Conservation (phyloP, 2,797 vertebrate species). For the Mus spretus region DNA sequence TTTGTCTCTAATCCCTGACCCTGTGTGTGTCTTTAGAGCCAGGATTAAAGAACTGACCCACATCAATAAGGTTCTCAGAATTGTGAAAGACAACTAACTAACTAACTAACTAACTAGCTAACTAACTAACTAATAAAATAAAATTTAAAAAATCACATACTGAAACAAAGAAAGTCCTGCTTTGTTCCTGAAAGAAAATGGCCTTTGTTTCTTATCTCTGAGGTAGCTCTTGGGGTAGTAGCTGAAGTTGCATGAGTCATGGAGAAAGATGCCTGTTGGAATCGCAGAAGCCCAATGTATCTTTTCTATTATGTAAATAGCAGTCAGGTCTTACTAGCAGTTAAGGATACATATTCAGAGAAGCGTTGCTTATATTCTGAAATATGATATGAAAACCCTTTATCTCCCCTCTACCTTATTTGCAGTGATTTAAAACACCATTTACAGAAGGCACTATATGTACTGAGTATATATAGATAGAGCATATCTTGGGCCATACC, state of each 20-base stretch:
- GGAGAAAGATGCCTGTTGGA: slow-evolving; percentile 65
- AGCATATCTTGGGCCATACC: not conserved
- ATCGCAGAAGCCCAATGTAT: slow-evolving; percentile 69
- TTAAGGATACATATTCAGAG: slow-evolving; percentile 68
- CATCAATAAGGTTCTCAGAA: slow-evolving; percentile 80
- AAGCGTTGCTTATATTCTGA: slow-evolving; percentile 68
- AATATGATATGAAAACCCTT: slow-evolving; percentile 56
- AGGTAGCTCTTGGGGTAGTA: slow-evolving; percentile 73
- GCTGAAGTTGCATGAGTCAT: slow-evolving; percentile 80
- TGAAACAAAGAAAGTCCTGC: slow-evolving; percentile 83
- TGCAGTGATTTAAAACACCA: slow-evolving; percentile 75
- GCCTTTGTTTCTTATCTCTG: slow-evolving; percentile 80
- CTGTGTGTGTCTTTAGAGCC: not conserved
- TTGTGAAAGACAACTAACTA: slow-evolving; percentile 2
- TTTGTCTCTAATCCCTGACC: not conserved
- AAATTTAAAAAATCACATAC: slow-evolving; percentile 69
- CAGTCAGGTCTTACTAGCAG: slow-evolving; percentile 78
- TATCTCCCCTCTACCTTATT: slow-evolving; percentile 76
- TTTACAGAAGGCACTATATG: not conserved
- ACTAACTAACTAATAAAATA: no score
- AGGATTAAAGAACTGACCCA: slow-evolving; percentile 63
- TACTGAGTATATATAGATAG: not conserved
- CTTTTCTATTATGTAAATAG: slow-evolving; percentile 73
- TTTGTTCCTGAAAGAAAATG: slow-evolving; percentile 83
- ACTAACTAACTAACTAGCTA: no score